Conservation (phyloP, 30 jellyfish, hydroid and myxozoan genomes). For the Cassiopea andromeda region DNA sequence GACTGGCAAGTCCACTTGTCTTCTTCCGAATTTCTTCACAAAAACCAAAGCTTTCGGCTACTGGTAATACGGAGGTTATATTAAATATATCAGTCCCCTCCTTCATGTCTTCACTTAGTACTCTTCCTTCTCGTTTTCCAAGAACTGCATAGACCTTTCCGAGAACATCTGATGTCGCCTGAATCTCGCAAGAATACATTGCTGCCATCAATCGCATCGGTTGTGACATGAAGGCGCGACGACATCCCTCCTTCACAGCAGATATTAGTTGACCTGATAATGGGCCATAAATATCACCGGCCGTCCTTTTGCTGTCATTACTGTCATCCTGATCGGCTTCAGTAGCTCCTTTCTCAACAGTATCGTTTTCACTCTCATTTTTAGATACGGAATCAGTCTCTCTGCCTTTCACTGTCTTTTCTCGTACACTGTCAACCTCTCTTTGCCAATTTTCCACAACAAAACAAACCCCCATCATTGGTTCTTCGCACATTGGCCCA, state of each 20-base stretch:
- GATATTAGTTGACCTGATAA: conserved; percentile 94
- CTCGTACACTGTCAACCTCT: not conserved
- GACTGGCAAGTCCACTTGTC: conserved; percentile 99
- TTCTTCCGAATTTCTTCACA: conserved; percentile 98
- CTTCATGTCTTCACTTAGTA: conserved; percentile 86
- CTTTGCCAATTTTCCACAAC: conserved; percentile 83
- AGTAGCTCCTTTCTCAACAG: not conserved
- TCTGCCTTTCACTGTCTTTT: not conserved
- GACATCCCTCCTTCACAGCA: conserved; percentile 95
- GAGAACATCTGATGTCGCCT: conserved; percentile 95
- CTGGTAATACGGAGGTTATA: conserved; percentile 89
- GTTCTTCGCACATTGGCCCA: conserved; percentile 99
- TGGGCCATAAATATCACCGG: conserved; percentile 77
- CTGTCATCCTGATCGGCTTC: not conserved
- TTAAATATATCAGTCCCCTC: conserved; percentile 97
- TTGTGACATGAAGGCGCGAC: conserved; percentile 97
- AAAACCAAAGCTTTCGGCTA: conserved; percentile 99
- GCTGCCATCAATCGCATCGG: conserved; percentile 99
- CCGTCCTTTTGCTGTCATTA: not conserved
- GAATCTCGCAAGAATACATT: conserved; percentile 96
- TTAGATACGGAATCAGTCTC: not conserved
- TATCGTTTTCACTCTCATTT: not conserved
- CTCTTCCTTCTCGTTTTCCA: conserved; percentile 92
- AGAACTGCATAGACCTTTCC: conserved; percentile 97
- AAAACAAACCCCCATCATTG: conserved; percentile 98